phyloP scores from a whole-genome alignment of 2,797 vertebrate genomes.

The Loris lydekkerianus region DNA sequence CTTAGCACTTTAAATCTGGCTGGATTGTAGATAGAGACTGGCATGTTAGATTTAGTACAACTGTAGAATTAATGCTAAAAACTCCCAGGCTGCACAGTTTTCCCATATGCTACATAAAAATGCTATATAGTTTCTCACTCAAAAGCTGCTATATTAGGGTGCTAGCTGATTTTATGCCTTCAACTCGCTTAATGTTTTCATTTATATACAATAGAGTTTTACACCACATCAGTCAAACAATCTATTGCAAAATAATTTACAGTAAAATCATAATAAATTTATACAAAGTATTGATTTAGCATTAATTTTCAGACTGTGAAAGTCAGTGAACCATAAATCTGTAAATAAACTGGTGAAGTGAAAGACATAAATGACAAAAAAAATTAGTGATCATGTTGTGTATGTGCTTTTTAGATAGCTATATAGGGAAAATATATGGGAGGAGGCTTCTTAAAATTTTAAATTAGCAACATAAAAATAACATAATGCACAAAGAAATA shows the following conservation, averaged over 20 bases:
- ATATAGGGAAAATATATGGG: constrained; percentile 74
- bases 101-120: constrained; percentile 86
- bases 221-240: constrained; percentile 59
- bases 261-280: constrained; percentile 80
- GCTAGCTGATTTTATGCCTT: constrained; percentile 80
- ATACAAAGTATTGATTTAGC: constrained; percentile 80
- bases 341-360: constrained; percentile 77
- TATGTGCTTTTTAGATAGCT: constrained; percentile 77
- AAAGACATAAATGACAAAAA: constrained; percentile 80
- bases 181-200: constrained; percentile 82
- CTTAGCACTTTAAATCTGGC: constrained; percentile 84
- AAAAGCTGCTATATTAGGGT: constrained; percentile 78
- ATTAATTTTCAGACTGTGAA: constrained; percentile 83
- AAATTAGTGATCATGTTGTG: constrained; percentile 68
- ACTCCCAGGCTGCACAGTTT: constrained; percentile 84
- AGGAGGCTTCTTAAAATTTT: constrained; percentile 59
- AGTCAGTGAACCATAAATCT: constrained; percentile 80
- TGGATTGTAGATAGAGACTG: constrained; percentile 83
- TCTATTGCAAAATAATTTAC: constrained; percentile 79
- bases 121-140: constrained; percentile 82
- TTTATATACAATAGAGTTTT: constrained; percentile 79
- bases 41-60: constrained; percentile 86
- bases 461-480: constrained; percentile 78
- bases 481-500: constrained; percentile 61
- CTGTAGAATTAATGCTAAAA: constrained; percentile 86